Percentiles rank a stretch among this genome's conserved stretches.
These are phyloP conservation scores for Stegastes partitus DNA, from an alignment of 2,113 vertebrate species.

Conservation along the genomic window DNA sequence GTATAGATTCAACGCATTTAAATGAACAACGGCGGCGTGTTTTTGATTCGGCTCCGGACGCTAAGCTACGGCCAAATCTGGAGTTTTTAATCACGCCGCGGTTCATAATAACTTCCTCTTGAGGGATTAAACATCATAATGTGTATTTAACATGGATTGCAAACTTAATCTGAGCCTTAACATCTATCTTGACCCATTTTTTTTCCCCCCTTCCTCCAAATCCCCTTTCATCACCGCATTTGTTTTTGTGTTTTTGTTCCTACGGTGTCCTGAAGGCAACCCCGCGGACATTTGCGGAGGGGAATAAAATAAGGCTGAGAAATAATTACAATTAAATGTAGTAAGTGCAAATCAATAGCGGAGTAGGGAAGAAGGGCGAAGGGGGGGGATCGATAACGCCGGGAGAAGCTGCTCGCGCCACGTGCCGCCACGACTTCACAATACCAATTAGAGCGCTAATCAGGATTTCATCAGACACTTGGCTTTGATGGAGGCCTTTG, in stretches of 20 bases:
- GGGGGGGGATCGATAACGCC: conserved; percentile 45
- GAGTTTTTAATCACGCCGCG: conserved; percentile 56
- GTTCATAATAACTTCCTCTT: conserved; percentile 62
- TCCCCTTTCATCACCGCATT: conserved; percentile 43
- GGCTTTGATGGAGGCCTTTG: conserved; percentile 61
- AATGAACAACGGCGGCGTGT: neutral
- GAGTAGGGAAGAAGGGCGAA: conserved; percentile 22
- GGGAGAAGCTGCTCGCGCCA: conserved; percentile 32
- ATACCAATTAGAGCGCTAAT: conserved; percentile 70
- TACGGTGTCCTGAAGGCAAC: conserved; percentile 21
- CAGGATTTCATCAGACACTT: conserved; percentile 63
- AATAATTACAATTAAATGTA: conserved; percentile 70
- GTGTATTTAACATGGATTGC: conserved; percentile 64
- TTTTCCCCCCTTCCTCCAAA: too few species aligned
- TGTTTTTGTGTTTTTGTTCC: neutral
- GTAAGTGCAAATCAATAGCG: conserved; percentile 65
- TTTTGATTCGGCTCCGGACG: conserved; percentile 19
- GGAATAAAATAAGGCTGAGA: conserved; percentile 31
- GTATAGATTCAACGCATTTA: neutral
- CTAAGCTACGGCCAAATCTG: conserved; percentile 42
- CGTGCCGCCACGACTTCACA: conserved; percentile 57
- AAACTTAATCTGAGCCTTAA: conserved; percentile 73
- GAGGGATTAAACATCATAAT: conserved; percentile 71
- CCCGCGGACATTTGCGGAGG: neutral
- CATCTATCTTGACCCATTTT: conserved; percentile 74